Conservation (phyloP, 2,888 invertebrate species). For the Phyllotreta cruciferae region DNA sequence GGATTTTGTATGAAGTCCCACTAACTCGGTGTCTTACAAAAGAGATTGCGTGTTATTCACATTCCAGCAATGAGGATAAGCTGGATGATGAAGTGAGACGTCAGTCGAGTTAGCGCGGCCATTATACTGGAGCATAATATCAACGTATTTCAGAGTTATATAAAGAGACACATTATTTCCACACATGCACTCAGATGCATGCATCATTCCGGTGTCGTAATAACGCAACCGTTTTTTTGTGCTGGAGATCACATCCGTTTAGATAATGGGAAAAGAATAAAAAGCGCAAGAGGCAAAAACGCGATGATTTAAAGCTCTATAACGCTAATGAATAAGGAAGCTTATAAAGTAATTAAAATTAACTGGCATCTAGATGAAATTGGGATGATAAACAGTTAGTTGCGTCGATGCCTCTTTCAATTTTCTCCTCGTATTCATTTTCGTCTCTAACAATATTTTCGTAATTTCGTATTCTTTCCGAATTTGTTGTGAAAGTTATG, state of each 20-base stretch:
- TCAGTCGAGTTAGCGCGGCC: constrained; percentile 2
- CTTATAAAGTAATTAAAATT: background rate
- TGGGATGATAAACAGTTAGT: too few relatives aligned
- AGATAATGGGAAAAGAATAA: constrained; percentile 1
- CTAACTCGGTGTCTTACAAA: background rate
- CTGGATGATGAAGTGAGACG: constrained; percentile 12
- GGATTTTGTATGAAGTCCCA: background rate
- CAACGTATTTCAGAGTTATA: constrained; percentile 15
- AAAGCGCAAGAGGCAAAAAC: constrained; percentile 1
- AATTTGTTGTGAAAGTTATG: too few relatives aligned
- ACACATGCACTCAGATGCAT: constrained; percentile 13
- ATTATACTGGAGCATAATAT: constrained; percentile 8
- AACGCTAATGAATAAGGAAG: background rate
- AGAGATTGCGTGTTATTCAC: constrained; percentile 3
- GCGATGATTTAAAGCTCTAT: background rate
- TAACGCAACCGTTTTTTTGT: constrained; percentile 9
- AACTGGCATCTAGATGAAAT: too few relatives aligned
- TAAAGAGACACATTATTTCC: constrained; percentile 17
- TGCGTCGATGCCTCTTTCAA: too few relatives aligned
- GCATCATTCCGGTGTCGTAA: constrained; percentile 15
- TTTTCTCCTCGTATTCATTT: too few relatives aligned
- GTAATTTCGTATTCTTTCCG: too few relatives aligned
- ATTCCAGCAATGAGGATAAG: constrained; percentile 7
- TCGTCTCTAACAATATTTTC: too few relatives aligned
- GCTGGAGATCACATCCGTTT: constrained; percentile 7